Conservation (phyloP, 2,113 vertebrate species). For the Sphaerodactylus townsendi region DNA sequence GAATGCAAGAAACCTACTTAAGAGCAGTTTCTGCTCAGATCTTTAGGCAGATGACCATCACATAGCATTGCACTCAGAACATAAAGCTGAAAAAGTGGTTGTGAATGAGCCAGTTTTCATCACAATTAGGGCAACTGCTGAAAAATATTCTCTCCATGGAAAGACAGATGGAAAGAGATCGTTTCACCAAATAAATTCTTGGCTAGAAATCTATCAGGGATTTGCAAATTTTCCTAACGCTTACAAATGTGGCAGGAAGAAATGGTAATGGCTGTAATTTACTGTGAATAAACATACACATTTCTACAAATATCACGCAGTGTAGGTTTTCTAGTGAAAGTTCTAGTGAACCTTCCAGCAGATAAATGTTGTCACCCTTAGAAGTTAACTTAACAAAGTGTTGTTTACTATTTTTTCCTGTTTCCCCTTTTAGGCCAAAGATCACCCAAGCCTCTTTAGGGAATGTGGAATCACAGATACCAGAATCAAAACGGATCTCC, state of each 20-base stretch:
- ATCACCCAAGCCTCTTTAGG: too few relatives aligned
- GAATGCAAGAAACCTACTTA: not conserved
- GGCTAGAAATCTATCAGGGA: not conserved
- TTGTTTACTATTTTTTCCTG: too few relatives aligned
- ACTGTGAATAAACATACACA: not conserved
- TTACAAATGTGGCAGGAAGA: not conserved
- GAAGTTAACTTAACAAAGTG: not conserved
- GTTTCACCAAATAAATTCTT: not conserved
- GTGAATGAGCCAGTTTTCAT: conserved; percentile 4
- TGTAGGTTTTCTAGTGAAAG: not conserved
- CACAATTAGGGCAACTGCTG: conserved; percentile 10
- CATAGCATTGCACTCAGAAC: not conserved
- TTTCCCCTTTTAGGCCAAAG: too few relatives aligned
- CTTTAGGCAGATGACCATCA: not conserved
- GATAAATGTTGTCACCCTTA: not conserved
- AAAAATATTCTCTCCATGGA: not conserved
- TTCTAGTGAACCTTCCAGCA: not conserved
- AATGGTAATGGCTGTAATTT: not conserved
- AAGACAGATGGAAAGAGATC: conserved; percentile 9
- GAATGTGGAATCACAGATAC: too few relatives aligned
- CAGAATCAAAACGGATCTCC: too few relatives aligned
- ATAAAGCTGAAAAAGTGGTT: not conserved
- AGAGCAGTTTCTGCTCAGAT: not conserved
- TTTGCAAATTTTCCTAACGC: not conserved
- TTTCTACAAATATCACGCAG: not conserved